Percentiles rank a stretch among this genome's conserved stretches.
phyloP scores from a whole-genome alignment of 2,888 invertebrate genomes.

The Himalopsyche tibetana region DNA sequence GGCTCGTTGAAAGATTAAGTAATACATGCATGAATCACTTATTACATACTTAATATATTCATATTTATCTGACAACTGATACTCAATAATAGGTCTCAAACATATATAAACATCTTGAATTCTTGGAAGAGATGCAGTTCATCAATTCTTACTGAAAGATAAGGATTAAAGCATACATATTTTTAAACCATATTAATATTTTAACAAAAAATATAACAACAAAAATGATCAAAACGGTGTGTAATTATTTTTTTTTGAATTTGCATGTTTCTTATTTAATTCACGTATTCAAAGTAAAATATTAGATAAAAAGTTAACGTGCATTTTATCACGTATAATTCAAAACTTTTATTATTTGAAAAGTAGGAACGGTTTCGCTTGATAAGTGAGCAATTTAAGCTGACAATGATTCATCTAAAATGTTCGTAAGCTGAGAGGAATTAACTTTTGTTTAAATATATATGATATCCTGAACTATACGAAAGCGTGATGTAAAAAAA shows the following conservation, averaged over 20 bases:
- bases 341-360: too few relatives aligned
- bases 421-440: too few relatives aligned
- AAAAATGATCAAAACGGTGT: background rate
- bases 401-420: too few relatives aligned
- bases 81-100: slow-evolving; percentile 32
- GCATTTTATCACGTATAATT: too few relatives aligned
- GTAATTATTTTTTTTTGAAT: background rate
- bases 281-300: too few relatives aligned
- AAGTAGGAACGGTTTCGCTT: too few relatives aligned
- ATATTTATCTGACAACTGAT: slow-evolving; percentile 44
- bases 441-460: too few relatives aligned
- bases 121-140: slow-evolving; percentile 34
- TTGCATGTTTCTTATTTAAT: too few relatives aligned
- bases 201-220: background rate
- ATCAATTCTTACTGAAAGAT: background rate
- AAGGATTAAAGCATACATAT: background rate
- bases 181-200: background rate
- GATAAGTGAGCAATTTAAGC: too few relatives aligned
- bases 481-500: too few relatives aligned
- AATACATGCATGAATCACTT: slow-evolving; percentile 3
- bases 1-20: slow-evolving; percentile 11
- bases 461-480: too few relatives aligned
- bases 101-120: slow-evolving; percentile 44
- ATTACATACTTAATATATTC: slow-evolving; percentile 37
- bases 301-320: too few relatives aligned